Evolutionary conservation across 92 coral and sea anemone genomes (phyloP), one percentile per base, ranked within the genome.

Genomic region (Phenganax marumi): DNA sequence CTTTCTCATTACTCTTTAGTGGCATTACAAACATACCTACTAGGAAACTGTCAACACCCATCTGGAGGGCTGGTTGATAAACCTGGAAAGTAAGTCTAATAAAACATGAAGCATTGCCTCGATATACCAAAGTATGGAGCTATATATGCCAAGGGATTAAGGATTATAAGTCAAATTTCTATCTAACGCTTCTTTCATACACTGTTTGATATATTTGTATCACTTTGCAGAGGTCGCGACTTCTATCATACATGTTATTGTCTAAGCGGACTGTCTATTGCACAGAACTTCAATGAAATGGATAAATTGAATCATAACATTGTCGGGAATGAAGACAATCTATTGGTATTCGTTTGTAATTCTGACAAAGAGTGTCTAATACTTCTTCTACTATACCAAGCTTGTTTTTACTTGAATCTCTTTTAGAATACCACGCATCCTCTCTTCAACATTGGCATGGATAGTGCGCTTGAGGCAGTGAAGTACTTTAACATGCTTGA

Each of bases 231-330:
- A 61, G n/a, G 91, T 10, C 86, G 98, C 6, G 98, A 95, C 79
- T 95, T 89, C 77, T 95, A 95, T 66, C 98, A 95, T 83, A 95
- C 98, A 21, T 95, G 98, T 58, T 95, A 95, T 77, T 95, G 98
- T 69, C 89, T 95, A 14, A 92, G 97, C 84, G 98, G 98, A 9
- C 82, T 95, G 50, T 95, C 98, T 63, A 93, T 95, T 19, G 97
- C 98, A 12, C 98, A 95, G 85, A 93, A 92, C 74, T 95, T 95
- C 77, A 87, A 88, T 52, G 88, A 87, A 74, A 88, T 87, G 80
- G 88, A 91, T 56, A 91, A 91, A 60, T 74, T 81, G 57, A 89
- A 91, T 50, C 19, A 81, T 10, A 82, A 88, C 24, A 83, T 89
- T 11, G 96, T 95, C 33, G 98, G 97, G 13, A 88, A 85, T 10